These are phyloP conservation scores for Caenorhabditis sp. DNA, from an alignment of 2,888 invertebrate genomes.

Conservation along the genomic window DNA sequence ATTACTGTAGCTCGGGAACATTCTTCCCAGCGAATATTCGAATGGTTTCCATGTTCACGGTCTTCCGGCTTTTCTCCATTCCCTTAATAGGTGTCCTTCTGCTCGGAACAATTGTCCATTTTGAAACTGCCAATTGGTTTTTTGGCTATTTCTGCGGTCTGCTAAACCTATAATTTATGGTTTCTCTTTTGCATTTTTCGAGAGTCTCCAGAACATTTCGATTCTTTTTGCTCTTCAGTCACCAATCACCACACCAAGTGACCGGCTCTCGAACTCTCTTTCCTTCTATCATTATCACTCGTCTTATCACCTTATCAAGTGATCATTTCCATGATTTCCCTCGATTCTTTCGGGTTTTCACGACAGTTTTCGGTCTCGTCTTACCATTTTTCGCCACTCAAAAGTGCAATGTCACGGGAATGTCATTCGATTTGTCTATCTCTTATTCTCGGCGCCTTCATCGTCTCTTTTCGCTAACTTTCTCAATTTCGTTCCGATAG, in stretches of 20 bases:
- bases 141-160: not conserved
- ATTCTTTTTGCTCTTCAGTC: not conserved
- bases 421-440: conserved; percentile 43
- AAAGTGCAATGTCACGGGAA: conserved; percentile 44
- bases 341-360: too few species aligned
- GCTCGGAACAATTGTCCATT: too few species aligned
- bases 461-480: not conserved
- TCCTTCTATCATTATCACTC: conserved; percentile 4
- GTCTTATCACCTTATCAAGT: conserved; percentile 4
- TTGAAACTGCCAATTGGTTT: too few species aligned
- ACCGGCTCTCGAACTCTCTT: conserved; percentile 10
- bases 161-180: not conserved
- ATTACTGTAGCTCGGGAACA: too few species aligned
- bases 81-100: too few species aligned
- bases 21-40: too few species aligned
- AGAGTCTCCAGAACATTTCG: too few species aligned
- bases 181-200: too few species aligned
- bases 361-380: not conserved
- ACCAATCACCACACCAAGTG: conserved; percentile 9
- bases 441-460: too few species aligned
- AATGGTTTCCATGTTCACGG: too few species aligned
- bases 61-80: too few species aligned
- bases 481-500: not conserved
- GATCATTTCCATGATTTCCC: not conserved
- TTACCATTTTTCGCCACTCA: conserved; percentile 9